Evolutionary conservation across 2,797 vertebrate species (phyloP).

Genomic region (Lates japonicus): DNA sequence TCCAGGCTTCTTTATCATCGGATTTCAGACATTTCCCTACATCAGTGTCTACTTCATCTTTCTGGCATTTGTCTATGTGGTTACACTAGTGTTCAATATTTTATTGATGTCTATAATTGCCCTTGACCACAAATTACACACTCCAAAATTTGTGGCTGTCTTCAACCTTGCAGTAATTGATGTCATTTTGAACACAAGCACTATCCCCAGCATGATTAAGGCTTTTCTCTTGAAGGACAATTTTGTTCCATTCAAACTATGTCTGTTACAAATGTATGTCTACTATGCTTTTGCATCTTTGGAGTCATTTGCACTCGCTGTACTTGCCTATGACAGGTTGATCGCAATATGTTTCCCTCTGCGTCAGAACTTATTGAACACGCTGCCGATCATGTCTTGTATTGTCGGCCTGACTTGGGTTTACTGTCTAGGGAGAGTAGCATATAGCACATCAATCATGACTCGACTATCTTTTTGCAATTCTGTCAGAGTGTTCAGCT

Average conservation of each 20-base stretch:
- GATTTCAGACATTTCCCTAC: conserved; percentile 56
- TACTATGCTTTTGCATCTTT: conserved; percentile 50
- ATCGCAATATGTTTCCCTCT: conserved; percentile 78
- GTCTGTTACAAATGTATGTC: conserved; percentile 71
- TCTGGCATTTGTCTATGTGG: conserved; percentile 62
- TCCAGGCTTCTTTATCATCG: conserved; percentile 73
- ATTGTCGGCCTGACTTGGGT: conserved; percentile 61
- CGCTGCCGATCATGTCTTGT: conserved; percentile 57
- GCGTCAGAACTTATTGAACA: conserved; percentile 70
- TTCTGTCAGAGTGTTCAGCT: conserved; percentile 71
- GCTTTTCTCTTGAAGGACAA: conserved; percentile 66
- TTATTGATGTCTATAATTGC: conserved; percentile 67
- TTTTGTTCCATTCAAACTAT: conserved; percentile 72
- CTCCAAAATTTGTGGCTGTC: conserved; percentile 74
- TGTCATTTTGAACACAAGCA: conserved; percentile 61
- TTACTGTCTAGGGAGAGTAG: not conserved
- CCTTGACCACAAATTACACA: conserved; percentile 59
- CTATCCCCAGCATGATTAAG: conserved; percentile 76
- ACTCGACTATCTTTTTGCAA: conserved; percentile 72
- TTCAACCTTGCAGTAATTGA: conserved; percentile 73
- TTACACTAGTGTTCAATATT: conserved; percentile 62
- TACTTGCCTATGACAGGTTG: conserved; percentile 76
- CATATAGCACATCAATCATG: conserved; percentile 26
- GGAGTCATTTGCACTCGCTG: conserved; percentile 61
- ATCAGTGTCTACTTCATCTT: conserved; percentile 70